phyloP scores from a whole-genome alignment of 2,797 vertebrate genomes.

The Melanotaenia trifasciata region DNA sequence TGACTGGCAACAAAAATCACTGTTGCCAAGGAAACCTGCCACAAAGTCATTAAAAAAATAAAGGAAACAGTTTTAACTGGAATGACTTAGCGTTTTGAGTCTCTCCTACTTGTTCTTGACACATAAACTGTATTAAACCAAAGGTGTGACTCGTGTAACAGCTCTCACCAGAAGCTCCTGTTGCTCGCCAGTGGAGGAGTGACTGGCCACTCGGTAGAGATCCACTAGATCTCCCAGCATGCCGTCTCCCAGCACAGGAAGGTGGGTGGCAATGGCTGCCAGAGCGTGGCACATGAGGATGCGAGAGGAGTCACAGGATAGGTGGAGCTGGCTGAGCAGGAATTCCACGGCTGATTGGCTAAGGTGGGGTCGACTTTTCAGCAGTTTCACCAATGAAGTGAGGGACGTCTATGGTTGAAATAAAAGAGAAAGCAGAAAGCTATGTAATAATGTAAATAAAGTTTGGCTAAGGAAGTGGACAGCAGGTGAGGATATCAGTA shows the following conservation, averaged over 20 bases:
- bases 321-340: slow-evolving; percentile 91
- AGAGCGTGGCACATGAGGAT: slow-evolving; percentile 94
- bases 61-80: no score
- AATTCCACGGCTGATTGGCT: slow-evolving; percentile 94
- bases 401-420: slow-evolving; percentile 85
- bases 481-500: neutral
- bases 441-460: neutral
- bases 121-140: neutral
- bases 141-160: neutral
- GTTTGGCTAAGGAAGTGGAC: no score
- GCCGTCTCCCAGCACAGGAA: slow-evolving; percentile 93
- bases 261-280: slow-evolving; percentile 93
- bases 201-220: slow-evolving; percentile 90
- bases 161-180: slow-evolving; percentile 94
- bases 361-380: slow-evolving; percentile 91
- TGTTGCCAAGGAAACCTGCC: slow-evolving; percentile 94
- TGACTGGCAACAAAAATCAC: slow-evolving; percentile 98
- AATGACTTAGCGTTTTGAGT: neutral
- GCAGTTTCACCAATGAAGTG: slow-evolving; percentile 92
- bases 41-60: slow-evolving; percentile 5
- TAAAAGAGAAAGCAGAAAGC: neutral
- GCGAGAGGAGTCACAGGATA: slow-evolving; percentile 88
- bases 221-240: slow-evolving; percentile 96
- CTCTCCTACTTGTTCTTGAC: neutral
- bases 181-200: slow-evolving; percentile 90